Evolutionary conservation across 2,113 vertebrate genomes (phyloP).

Genomic region (Odontesthes bonariensis): DNA sequence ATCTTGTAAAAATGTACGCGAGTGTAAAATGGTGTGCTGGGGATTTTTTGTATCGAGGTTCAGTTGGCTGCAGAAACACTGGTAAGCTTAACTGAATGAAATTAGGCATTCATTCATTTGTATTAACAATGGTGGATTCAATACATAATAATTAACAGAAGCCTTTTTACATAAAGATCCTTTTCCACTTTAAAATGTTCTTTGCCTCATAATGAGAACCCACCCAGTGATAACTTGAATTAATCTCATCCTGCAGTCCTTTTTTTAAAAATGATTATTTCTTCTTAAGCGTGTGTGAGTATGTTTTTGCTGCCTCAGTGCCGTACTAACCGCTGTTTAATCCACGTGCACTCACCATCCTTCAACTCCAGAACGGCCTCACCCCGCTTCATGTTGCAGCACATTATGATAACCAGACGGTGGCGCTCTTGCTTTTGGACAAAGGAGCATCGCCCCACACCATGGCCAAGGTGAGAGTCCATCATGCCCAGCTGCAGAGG

Average conservation of each 20-base stretch:
- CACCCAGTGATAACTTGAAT: conserved; percentile 8
- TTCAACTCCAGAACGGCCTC: conserved; percentile 93
- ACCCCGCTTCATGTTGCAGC: conserved; percentile 97
- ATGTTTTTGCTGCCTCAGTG: conserved; percentile 35
- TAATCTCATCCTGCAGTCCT: neutral
- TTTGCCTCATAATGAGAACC: conserved; percentile 32
- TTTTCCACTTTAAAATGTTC: conserved; percentile 21
- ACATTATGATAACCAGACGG: conserved; percentile 99
- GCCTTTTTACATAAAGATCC: neutral
- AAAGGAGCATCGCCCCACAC: conserved; percentile 94
- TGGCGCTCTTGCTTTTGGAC: conserved; percentile 95
- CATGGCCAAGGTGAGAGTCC: conserved; percentile 93
- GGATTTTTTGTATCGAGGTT: conserved; percentile 58
- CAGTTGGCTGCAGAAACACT: conserved; percentile 57
- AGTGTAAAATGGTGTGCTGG: neutral
- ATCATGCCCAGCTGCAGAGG: neutral
- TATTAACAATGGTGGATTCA: conserved; percentile 47
- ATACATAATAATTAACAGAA: conserved; percentile 41
- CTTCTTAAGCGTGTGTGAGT: neutral
- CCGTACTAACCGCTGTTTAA: conserved; percentile 60
- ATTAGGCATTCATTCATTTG: conserved; percentile 26
- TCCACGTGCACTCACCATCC: conserved; percentile 66
- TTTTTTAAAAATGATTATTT: conserved; percentile 6
- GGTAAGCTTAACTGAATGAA: conserved; percentile 60
- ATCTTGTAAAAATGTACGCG: neutral